phyloP scores from a whole-genome alignment of 2,888 invertebrate species.

The Ceramica pisi region DNA sequence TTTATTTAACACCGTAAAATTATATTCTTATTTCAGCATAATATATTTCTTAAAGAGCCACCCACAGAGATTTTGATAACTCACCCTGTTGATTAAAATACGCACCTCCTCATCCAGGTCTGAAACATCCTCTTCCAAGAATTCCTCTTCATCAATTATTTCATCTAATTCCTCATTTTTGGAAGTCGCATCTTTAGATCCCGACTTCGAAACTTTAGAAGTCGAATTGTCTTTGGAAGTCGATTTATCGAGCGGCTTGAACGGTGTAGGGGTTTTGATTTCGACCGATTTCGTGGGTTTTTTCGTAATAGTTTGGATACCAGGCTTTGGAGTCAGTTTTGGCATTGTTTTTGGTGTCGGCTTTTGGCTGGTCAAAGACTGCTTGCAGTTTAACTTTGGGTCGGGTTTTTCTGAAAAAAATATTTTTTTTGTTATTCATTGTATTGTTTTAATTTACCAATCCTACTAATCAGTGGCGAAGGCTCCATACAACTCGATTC shows the following conservation, averaged over 20 bases:
- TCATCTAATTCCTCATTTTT: slow-evolving; percentile 66
- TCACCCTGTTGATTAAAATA: slow-evolving; percentile 14
- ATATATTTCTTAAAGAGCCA: no score
- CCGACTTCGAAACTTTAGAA: slow-evolving; percentile 18
- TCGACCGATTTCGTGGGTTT: slow-evolving; percentile 19
- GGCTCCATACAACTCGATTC: no score
- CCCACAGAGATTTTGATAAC: background rate
- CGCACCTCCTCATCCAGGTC: slow-evolving; percentile 76
- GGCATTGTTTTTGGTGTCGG: slow-evolving; percentile 6
- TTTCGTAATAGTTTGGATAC: background rate
- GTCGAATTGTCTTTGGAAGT: slow-evolving; percentile 5
- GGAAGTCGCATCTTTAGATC: slow-evolving; percentile 27
- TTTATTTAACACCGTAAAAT: no score
- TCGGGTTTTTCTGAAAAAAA: slow-evolving; percentile 47
- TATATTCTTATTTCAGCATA: no score
- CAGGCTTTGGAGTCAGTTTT: slow-evolving; percentile 12
- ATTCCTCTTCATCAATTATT: slow-evolving; percentile 76
- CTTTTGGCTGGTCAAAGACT: slow-evolving; percentile 4
- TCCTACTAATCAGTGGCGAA: no score
- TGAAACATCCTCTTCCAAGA: slow-evolving; percentile 76
- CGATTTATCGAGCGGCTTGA: slow-evolving; percentile 36
- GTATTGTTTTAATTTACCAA: no score
- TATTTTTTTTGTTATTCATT: background rate
- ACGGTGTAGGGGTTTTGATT: slow-evolving; percentile 42
- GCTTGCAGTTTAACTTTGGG: slow-evolving; percentile 3